Evolutionary conservation across 1,140 invertebrate species (phyloP), one percentile per base, ranked within the genome.

Genomic region (Chionoecetes opilio): DNA sequence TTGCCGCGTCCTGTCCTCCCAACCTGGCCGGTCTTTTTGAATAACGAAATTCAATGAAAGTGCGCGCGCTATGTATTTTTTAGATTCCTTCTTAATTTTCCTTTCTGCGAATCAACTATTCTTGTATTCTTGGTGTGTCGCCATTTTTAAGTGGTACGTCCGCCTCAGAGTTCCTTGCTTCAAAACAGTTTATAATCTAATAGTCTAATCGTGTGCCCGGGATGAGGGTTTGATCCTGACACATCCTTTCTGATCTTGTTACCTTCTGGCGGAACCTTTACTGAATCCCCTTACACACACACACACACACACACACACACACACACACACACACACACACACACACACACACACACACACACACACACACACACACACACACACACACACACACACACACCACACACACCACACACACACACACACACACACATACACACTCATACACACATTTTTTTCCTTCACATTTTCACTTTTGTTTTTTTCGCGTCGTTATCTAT

Each of bases 161-260:
- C n/a, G 26, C 21, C 63, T 0, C 63, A 0, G 63, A 75, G 63
- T 75, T n/a, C 63, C 21, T n/a, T 75, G 9, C 63, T 26, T 75
- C 63, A 75, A 75, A 75, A 75, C 63, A 75, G n/a, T 75, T 75
- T 75, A 75, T 75, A 75, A 75, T 75, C 63, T 75, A 75, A 75
- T 75, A 75, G 63, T 75, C 63, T 75, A 75, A 75, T 75, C 63
- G 63, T 75, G 63, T 75, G 26, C n/a, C 5, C 63, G 6, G 63
- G n/a, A n/a, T 75, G 26, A 26, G 63, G 63, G 26, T 75, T 75
- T 75, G n/a, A 75, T 75, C 63, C 63, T 21, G 63, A 75, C 63
- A 75, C 63, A 75, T 75, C 63, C 63, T n/a, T 1, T 75, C 63
- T 75, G 63, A 75, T 75, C 63, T n/a, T 75, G 63, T 75, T 75